These are phyloP conservation scores for Prunella himalayana DNA, from an alignment of 2,113 vertebrate genomes.

Conservation along the genomic window DNA sequence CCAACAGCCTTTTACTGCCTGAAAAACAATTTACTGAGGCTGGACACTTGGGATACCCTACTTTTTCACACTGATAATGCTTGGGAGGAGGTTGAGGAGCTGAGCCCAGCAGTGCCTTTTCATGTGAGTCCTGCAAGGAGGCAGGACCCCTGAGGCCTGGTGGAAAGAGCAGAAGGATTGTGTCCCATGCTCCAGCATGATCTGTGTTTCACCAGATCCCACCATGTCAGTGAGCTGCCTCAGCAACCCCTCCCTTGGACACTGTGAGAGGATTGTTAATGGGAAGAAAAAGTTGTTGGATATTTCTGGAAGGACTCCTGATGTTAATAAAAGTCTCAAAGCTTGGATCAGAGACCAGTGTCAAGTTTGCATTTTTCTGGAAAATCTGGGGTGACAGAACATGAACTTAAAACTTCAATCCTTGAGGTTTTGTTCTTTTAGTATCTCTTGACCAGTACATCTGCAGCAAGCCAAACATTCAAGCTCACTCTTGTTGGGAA, in stretches of 20 bases:
- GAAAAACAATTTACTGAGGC: neutral
- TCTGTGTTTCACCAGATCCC: no score
- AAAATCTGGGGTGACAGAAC: neutral
- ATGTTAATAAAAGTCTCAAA: neutral
- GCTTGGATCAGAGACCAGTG: neutral
- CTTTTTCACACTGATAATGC: neutral
- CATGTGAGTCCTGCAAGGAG: neutral
- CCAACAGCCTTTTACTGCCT: neutral
- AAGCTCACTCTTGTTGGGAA: neutral
- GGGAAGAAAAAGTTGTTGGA: neutral
- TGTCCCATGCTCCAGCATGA: fast-evolving
- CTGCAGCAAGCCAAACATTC: neutral
- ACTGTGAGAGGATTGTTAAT: neutral
- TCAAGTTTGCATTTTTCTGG: neutral
- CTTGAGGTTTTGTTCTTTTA: neutral
- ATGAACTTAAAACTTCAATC: neutral
- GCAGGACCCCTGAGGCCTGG: neutral
- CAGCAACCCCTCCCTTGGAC: neutral
- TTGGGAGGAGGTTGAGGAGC: neutral
- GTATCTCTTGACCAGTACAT: neutral
- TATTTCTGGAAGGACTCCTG: neutral
- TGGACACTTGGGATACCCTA: neutral
- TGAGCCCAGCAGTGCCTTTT: neutral
- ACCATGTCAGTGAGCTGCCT: neutral
- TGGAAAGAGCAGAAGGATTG: neutral